Evolutionary conservation across 2,888 invertebrate species (phyloP).

Genomic region (Andrena praecox): DNA sequence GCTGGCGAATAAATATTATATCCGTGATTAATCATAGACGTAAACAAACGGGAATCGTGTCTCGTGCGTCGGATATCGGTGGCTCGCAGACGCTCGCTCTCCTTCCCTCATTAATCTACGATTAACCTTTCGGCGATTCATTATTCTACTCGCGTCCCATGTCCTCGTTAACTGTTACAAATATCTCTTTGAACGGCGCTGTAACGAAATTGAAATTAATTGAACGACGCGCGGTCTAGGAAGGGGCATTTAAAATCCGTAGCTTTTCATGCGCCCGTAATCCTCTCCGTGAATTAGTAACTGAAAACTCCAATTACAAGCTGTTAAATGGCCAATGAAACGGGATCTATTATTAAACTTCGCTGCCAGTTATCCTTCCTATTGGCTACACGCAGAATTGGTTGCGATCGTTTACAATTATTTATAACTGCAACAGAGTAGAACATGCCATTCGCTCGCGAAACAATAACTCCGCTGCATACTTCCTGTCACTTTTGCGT

Average conservation of each 20-base stretch:
- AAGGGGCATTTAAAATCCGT: neutral
- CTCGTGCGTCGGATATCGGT: conserved; percentile 6
- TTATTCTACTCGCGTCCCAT: conserved; percentile 29
- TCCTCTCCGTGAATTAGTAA: neutral
- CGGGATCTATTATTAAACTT: conserved; percentile 12
- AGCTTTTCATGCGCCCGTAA: neutral
- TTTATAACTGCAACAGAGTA: no score
- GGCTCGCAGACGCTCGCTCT: conserved; percentile 25
- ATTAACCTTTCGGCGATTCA: conserved; percentile 55
- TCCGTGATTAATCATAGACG: conserved; percentile 20
- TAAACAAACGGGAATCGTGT: conserved; percentile 13
- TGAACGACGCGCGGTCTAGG: conserved; percentile 19
- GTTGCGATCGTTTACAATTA: no score
- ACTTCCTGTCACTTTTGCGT: conserved; percentile 14
- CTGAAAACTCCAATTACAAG: neutral
- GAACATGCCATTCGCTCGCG: neutral
- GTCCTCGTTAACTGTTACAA: conserved; percentile 35
- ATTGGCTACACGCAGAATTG: neutral
- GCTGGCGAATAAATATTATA: neutral
- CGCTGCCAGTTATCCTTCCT: neutral
- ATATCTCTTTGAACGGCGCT: conserved; percentile 17
- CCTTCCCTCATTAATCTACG: conserved; percentile 47
- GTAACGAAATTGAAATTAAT: conserved; percentile 37
- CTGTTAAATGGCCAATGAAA: conserved; percentile 13
- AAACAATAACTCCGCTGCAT: conserved; percentile 15